Conservation (phyloP, 2,888 invertebrate genomes). For the Monopis laevigella region DNA sequence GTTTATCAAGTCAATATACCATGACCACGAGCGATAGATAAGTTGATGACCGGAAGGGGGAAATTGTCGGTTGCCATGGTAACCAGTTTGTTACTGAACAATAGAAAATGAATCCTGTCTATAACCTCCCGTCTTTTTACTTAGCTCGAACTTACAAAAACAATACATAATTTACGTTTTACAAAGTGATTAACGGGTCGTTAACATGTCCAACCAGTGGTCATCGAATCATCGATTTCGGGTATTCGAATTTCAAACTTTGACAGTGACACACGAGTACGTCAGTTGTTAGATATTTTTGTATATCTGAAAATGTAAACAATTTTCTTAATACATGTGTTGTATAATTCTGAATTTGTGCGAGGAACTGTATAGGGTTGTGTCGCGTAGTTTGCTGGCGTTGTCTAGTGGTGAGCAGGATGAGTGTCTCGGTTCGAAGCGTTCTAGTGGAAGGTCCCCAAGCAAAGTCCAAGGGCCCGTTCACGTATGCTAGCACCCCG, state of each 20-base stretch:
- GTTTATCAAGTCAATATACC: not conserved
- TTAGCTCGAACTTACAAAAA: no score
- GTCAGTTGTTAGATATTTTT: not conserved
- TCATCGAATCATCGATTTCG: constrained; percentile 4
- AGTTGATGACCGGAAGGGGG: constrained; percentile 29
- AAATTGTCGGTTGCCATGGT: constrained; percentile 34
- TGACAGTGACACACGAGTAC: constrained; percentile 1
- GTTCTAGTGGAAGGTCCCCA: constrained; percentile 53
- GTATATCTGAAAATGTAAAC: not conserved
- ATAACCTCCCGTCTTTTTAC: no score
- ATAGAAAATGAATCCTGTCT: no score
- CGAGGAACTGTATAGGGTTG: constrained; percentile 31
- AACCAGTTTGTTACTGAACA: constrained; percentile 18
- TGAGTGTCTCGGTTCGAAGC: constrained; percentile 50
- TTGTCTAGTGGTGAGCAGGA: constrained; percentile 22
- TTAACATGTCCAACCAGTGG: constrained; percentile 1
- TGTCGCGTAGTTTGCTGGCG: constrained; percentile 19
- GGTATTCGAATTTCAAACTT: constrained; percentile 7
- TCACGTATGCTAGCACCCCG: constrained; percentile 70
- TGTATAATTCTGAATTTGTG: constrained; percentile 35
- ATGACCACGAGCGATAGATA: not conserved
- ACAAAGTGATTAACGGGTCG: not conserved
- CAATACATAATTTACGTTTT: not conserved
- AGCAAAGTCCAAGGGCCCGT: constrained; percentile 47
- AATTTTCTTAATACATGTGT: constrained; percentile 30